These are phyloP conservation scores for Hypsopygia costalis DNA, from an alignment of 2,888 invertebrate species.

Conservation along the genomic window DNA sequence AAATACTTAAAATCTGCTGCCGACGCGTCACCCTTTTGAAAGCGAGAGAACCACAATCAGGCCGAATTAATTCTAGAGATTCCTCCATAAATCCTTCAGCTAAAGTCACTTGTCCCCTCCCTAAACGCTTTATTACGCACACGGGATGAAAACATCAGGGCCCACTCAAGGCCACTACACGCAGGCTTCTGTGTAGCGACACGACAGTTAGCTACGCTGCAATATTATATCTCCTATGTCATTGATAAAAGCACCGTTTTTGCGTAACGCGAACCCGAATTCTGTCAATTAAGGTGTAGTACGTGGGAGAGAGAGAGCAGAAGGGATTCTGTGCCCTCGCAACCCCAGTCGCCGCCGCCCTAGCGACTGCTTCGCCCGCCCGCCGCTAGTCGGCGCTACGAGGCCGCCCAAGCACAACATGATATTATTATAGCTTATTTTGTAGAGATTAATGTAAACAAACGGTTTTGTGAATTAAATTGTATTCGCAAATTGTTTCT, in stretches of 20 bases:
- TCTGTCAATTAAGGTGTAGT: conserved; percentile 50
- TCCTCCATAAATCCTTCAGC: conserved; percentile 71
- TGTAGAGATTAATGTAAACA: conserved; percentile 67
- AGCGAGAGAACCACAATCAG: conserved; percentile 50
- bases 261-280: conserved; percentile 54
- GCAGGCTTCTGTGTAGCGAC: conserved; percentile 40
- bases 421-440: conserved; percentile 51
- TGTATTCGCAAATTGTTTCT: no score
- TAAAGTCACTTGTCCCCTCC: conserved; percentile 68
- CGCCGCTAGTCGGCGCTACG: conserved; percentile 74
- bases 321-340: conserved; percentile 33
- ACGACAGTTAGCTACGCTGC: conserved; percentile 30
- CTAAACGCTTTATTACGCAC: conserved; percentile 77
- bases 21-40: conserved; percentile 30
- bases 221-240: conserved; percentile 66
- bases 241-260: conserved; percentile 75
- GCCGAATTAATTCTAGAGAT: conserved; percentile 71
- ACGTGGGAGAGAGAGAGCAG: conserved; percentile 54
- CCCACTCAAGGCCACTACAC: conserved; percentile 70
- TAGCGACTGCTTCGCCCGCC: conserved; percentile 41
- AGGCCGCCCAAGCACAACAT: conserved; percentile 68
- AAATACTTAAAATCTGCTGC: conserved; percentile 27
- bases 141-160: conserved; percentile 75
- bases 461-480: conserved; percentile 49
- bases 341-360: conserved; percentile 52